A percentile compares a stretch with the other conserved stretches of the same genome.
These are phyloP conservation scores for Chloroclysta siterata DNA, from an alignment of 2,888 invertebrate species.

Conservation along the genomic window DNA sequence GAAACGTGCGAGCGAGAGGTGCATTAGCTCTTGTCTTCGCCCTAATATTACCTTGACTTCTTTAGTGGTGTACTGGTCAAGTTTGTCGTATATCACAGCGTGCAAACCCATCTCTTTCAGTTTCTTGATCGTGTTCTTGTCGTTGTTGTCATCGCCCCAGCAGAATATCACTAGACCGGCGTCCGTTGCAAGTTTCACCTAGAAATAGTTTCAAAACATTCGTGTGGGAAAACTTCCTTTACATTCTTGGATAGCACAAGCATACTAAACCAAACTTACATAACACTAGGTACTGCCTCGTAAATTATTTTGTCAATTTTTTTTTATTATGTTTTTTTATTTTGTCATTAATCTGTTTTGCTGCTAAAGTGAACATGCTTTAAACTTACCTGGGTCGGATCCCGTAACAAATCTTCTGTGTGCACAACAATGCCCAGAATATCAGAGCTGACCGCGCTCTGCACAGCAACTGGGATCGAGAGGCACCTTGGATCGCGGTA, in stretches of 20 bases:
- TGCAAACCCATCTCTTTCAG: constrained; percentile 96
- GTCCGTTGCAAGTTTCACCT: constrained; percentile 91
- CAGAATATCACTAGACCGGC: constrained; percentile 95
- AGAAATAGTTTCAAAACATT: constrained; percentile 27
- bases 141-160: constrained; percentile 98
- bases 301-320: too few species aligned
- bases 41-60: constrained; percentile 85
- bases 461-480: constrained; percentile 91
- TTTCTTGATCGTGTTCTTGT: constrained; percentile 92
- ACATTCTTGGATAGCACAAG: too few species aligned
- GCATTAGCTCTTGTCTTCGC: too few species aligned
- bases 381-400: constrained; percentile 88
- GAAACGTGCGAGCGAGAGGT: too few species aligned
- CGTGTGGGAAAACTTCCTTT: neutral
- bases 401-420: constrained; percentile 94
- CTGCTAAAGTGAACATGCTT: neutral
- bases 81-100: constrained; percentile 98
- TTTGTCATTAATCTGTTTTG: too few species aligned
- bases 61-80: constrained; percentile 90
- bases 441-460: constrained; percentile 92
- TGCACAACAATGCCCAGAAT: constrained; percentile 96
- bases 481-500: constrained; percentile 94
- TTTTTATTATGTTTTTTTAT: too few species aligned
- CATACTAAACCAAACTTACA: too few species aligned
- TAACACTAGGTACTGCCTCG: too few species aligned